These are phyloP conservation scores for Muntiacus muntjak DNA, from an alignment of 2,113 vertebrate genomes.

Conservation along the genomic window DNA sequence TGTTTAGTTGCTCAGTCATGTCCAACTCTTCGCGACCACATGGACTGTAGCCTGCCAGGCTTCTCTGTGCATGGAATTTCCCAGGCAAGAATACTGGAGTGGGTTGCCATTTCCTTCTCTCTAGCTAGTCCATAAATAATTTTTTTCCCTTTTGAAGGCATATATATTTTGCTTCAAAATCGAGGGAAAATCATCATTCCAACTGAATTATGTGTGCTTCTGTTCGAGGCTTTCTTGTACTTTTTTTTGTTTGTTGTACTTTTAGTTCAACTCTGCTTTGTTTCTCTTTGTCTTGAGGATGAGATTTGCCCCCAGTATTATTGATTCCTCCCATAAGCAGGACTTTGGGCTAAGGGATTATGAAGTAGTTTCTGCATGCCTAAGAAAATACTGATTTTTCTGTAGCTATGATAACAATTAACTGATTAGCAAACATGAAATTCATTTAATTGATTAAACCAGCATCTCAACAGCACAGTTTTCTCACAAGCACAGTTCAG, in stretches of 20 bases:
- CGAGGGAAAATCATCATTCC: neutral
- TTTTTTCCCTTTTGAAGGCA: neutral
- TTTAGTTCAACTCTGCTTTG: neutral
- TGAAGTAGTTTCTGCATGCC: neutral
- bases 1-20: neutral
- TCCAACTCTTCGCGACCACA: rapidly evolving
- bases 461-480: neutral
- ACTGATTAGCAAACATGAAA: neutral
- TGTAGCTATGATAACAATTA: neutral
- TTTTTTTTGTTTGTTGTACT: neutral
- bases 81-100: neutral
- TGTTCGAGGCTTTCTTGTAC: neutral
- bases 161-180: neutral
- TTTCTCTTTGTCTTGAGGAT: neutral
- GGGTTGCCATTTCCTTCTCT: neutral
- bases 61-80: neutral
- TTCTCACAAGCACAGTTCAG: neutral
- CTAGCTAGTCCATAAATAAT: neutral
- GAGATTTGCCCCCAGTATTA: neutral
- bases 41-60: neutral
- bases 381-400: neutral
- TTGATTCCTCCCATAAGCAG: neutral
- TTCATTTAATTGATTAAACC: neutral
- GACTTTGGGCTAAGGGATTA: neutral
- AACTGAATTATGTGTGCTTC: neutral